Evolutionary conservation across 2,797 vertebrate genomes (phyloP).

Genomic region (Lepus townsendii): DNA sequence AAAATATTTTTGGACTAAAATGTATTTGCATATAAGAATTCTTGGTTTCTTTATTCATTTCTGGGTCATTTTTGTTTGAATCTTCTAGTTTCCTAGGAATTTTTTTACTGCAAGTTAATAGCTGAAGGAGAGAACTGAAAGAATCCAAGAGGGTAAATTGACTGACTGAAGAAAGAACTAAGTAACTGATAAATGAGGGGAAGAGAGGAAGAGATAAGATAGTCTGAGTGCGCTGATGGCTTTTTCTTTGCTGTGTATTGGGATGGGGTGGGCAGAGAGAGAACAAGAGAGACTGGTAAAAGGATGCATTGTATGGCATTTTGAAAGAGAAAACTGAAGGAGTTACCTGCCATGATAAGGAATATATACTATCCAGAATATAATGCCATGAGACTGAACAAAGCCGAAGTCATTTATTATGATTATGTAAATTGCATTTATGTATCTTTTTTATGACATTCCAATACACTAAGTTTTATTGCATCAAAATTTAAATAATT

Average conservation of each 20-base stretch:
- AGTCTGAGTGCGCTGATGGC: neutral
- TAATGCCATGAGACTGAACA: neutral
- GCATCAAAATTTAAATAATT: neutral
- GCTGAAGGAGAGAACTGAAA: neutral
- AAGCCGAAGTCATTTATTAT: neutral
- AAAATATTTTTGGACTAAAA: neutral
- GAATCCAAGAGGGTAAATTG: neutral
- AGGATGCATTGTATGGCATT: neutral
- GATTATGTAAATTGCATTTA: neutral
- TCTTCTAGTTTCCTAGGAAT: neutral
- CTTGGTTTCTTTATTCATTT: neutral
- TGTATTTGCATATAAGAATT: neutral
- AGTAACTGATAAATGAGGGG: neutral
- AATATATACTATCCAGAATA: neutral
- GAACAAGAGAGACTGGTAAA: neutral
- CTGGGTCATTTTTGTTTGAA: neutral
- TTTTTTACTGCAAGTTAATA: neutral
- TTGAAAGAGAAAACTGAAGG: neutral
- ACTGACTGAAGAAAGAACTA: neutral
- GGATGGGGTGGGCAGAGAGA: neutral
- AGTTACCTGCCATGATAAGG: neutral
- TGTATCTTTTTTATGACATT: neutral
- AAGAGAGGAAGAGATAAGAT: neutral
- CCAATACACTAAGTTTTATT: neutral
- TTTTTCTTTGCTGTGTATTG: neutral